These are phyloP conservation scores for Drosophila meridiana DNA, from an alignment of 2,888 invertebrate genomes.

Conservation along the genomic window DNA sequence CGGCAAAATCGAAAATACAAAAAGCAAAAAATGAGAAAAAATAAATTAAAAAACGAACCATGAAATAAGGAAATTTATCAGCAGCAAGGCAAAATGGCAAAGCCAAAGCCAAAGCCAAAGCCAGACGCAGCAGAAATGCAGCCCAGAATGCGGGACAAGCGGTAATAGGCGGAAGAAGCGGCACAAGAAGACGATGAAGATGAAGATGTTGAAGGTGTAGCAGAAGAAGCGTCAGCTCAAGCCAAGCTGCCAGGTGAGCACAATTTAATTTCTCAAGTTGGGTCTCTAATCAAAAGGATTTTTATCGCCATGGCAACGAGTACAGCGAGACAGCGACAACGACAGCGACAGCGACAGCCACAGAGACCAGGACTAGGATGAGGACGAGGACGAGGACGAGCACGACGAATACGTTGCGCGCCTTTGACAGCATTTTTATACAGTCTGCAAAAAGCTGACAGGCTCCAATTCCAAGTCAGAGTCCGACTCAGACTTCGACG, in stretches of 20 bases:
- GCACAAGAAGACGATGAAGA: neutral
- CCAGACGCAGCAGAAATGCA: slow-evolving; percentile 66
- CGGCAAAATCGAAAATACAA: slow-evolving; percentile 62
- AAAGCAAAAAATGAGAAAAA: slow-evolving; percentile 33
- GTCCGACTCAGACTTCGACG: slow-evolving; percentile 24
- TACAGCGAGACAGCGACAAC: slow-evolving; percentile 3
- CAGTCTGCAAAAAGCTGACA: slow-evolving; percentile 57
- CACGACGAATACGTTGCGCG: slow-evolving; percentile 18
- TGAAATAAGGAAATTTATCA: slow-evolving; percentile 80
- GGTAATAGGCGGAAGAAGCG: slow-evolving; percentile 6
- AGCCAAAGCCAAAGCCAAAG: slow-evolving; percentile 37
- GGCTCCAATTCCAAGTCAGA: slow-evolving; percentile 27
- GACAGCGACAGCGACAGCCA: neutral
- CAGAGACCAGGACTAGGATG: neutral
- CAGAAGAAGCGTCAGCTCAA: slow-evolving; percentile 14
- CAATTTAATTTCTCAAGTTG: slow-evolving; percentile 81
- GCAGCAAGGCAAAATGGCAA: slow-evolving; percentile 36
- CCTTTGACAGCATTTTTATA: slow-evolving; percentile 71
- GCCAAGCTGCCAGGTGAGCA: slow-evolving; percentile 74
- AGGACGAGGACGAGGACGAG: neutral
- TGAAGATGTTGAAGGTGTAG: neutral
- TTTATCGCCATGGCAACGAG: slow-evolving; percentile 68
- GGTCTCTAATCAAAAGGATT: slow-evolving; percentile 79
- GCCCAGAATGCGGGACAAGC: neutral
- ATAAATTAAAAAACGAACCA: slow-evolving; percentile 78